These are phyloP conservation scores for Sitodiplosis mosellana DNA, from an alignment of 1,140 invertebrate genomes.

Conservation along the genomic window DNA sequence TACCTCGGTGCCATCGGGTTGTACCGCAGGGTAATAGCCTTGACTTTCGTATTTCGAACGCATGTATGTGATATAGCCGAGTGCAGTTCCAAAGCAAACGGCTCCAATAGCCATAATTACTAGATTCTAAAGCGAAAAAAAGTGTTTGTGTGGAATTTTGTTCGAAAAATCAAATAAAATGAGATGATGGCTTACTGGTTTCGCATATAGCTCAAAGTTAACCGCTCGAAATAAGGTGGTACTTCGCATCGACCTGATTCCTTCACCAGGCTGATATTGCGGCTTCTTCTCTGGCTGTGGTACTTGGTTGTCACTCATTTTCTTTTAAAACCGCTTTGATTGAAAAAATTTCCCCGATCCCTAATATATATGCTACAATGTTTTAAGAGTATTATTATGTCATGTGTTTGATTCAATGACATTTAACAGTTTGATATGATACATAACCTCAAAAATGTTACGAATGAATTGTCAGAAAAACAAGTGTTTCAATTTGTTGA, in stretches of 20 bases:
- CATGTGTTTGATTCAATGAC: too few relatives aligned
- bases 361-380: too few relatives aligned
- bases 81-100: slow-evolving; percentile 42
- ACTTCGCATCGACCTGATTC: slow-evolving; percentile 49
- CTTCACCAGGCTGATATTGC: slow-evolving; percentile 45
- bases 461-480: too few relatives aligned
- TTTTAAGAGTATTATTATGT: too few relatives aligned
- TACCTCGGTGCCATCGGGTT: slow-evolving; percentile 48
- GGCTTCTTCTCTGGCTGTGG: slow-evolving; percentile 9
- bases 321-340: too few relatives aligned
- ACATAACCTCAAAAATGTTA: too few relatives aligned
- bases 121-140: slow-evolving; percentile 46
- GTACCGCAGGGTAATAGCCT: slow-evolving; percentile 58
- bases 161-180: slow-evolving; percentile 6
- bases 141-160: not conserved
- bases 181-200: slow-evolving; percentile 61
- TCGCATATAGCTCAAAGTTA: slow-evolving; percentile 69
- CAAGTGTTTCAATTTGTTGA: too few relatives aligned
- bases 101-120: slow-evolving; percentile 57
- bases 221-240: slow-evolving; percentile 49
- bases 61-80: slow-evolving; percentile 69
- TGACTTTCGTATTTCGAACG: slow-evolving; percentile 50
- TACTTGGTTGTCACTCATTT: too few relatives aligned
- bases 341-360: too few relatives aligned
- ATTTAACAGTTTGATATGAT: too few relatives aligned